Conservation (phyloP, 2,888 invertebrate species). For the Carabus problematicus region DNA sequence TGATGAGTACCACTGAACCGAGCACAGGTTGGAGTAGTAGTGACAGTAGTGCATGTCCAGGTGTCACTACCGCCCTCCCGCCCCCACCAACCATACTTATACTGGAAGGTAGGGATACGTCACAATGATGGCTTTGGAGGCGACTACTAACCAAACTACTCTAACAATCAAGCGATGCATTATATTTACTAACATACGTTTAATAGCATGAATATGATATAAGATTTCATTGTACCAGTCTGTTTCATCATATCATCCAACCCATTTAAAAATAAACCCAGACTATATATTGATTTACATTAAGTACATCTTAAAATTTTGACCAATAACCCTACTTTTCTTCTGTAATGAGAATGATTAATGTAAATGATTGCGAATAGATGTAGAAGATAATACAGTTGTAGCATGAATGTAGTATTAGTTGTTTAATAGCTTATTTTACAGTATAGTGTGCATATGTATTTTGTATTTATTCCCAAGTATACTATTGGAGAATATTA, state of each 20-base stretch:
- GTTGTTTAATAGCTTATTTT: neutral
- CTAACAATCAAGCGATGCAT: constrained; percentile 26
- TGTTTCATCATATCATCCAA: neutral
- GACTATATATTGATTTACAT: too few relatives aligned
- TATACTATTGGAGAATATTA: neutral
- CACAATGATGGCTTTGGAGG: constrained; percentile 47
- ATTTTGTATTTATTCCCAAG: constrained; percentile 7
- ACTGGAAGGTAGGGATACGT: constrained; percentile 74
- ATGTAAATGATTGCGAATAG: too few relatives aligned
- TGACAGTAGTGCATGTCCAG: constrained; percentile 54
- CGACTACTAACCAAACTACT: constrained; percentile 42
- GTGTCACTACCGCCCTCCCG: constrained; percentile 62
- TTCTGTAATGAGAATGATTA: too few relatives aligned
- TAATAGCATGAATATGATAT: constrained; percentile 3
- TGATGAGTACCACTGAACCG: constrained; percentile 46
- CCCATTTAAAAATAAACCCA: neutral
- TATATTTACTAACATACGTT: neutral
- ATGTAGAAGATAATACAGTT: neutral
- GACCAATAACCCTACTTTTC: too few relatives aligned
- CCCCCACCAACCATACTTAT: constrained; percentile 79
- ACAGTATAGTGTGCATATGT: constrained; percentile 11
- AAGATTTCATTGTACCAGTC: neutral
- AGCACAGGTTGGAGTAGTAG: constrained; percentile 47
- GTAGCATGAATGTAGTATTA: constrained; percentile 5
- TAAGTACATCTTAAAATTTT: too few relatives aligned